Conservation (phyloP, 2,113 vertebrate genomes). For the Corapipo altera region DNA sequence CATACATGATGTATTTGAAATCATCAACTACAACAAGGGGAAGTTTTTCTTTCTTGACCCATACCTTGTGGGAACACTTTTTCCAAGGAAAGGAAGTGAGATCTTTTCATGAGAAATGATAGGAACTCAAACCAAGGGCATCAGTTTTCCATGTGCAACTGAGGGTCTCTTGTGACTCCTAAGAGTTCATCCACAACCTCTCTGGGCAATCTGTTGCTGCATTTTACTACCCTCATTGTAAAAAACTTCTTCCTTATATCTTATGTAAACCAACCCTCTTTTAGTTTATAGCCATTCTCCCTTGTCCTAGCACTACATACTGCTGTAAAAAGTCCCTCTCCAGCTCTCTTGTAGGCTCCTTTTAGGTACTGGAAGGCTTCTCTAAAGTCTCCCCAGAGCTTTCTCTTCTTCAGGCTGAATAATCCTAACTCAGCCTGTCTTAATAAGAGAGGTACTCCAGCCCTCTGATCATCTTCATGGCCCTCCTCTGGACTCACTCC, state of each 20-base stretch:
- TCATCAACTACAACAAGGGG: not conserved
- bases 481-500: not conserved
- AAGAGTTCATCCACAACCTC: not conserved
- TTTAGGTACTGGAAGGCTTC: not conserved
- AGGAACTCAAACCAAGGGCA: not conserved
- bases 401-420: not conserved
- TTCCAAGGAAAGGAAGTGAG: not conserved
- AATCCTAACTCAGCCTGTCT: not conserved
- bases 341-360: not conserved
- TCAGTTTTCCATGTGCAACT: not conserved
- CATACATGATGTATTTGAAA: not conserved
- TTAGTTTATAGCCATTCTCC: not conserved
- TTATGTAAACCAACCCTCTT: not conserved
- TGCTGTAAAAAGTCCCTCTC: not conserved
- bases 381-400: not conserved
- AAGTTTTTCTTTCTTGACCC: not conserved
- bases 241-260: not conserved
- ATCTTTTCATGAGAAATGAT: not conserved
- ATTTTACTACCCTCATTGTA: not conserved
- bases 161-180: not conserved
- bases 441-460: not conserved
- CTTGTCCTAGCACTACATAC: not conserved
- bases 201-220: not conserved
- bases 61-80: not conserved
- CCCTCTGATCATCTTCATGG: not conserved